A percentile compares a stretch with the other conserved stretches of the same genome.
phyloP scores from a whole-genome alignment of 2,888 invertebrate species.

The Conistra vaccinii region DNA sequence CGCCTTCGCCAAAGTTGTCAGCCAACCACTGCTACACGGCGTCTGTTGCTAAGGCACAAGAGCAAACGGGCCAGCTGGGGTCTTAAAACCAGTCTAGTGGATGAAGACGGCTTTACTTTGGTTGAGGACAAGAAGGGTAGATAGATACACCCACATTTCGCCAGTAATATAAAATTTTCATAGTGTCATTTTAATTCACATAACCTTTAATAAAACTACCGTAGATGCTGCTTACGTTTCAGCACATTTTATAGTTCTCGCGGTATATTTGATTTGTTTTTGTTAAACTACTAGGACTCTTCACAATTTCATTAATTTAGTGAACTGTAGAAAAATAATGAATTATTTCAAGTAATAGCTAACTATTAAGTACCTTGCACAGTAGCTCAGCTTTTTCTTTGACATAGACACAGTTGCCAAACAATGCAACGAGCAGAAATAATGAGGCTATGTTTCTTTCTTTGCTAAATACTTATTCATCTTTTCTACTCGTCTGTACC shows the following conservation, averaged over 20 bases:
- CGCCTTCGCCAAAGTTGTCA: not conserved
- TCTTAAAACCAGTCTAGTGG: not conserved
- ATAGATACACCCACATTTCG: not conserved
- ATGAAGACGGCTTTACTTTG: not conserved
- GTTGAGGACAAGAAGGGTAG: not conserved
- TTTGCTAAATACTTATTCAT: conserved; percentile 4
- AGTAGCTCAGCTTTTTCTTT: not conserved
- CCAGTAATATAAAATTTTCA: not conserved
- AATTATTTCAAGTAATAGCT: not conserved
- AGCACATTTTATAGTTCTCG: too few species aligned
- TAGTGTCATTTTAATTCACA: too few species aligned
- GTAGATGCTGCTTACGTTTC: too few species aligned
- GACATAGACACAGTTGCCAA: not conserved
- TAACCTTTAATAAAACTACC: too few species aligned
- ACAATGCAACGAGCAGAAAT: conserved; percentile 17
- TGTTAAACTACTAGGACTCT: not conserved
- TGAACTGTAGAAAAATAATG: not conserved
- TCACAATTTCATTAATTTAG: not conserved
- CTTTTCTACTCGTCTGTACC: not conserved
- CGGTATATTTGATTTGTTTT: not conserved
- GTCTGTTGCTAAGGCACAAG: not conserved
- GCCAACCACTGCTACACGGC: not conserved
- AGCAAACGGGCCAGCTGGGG: not conserved
- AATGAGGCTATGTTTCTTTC: conserved; percentile 6
- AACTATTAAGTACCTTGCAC: not conserved